These are phyloP conservation scores for Nymphalis io DNA, from an alignment of 1,140 invertebrate genomes.

Conservation along the genomic window DNA sequence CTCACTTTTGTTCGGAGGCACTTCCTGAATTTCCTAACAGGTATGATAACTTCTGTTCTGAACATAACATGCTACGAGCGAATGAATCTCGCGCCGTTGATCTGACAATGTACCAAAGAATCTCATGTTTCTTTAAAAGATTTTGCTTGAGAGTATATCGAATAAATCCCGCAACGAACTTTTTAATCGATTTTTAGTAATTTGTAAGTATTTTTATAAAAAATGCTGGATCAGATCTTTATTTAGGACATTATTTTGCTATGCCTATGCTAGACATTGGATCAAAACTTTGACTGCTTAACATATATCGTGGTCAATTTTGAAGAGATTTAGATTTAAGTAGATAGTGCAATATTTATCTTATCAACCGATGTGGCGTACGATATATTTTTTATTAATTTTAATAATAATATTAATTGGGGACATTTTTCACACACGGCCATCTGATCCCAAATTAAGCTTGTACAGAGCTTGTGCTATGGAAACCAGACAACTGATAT, in stretches of 20 bases:
- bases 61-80: conserved; percentile 40
- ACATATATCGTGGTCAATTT: too few species aligned
- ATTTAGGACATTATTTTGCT: not conserved
- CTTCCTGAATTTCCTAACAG: conserved; percentile 80
- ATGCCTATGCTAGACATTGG: not conserved
- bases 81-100: conserved; percentile 61
- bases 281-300: too few species aligned
- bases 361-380: too few species aligned
- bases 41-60: conserved; percentile 69
- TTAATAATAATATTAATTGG: too few species aligned
- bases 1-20: conserved; percentile 88
- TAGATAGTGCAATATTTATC: too few species aligned
- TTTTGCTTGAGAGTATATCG: conserved; percentile 70
- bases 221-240: not conserved
- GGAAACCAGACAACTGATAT: too few species aligned
- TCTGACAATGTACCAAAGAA: conserved; percentile 65
- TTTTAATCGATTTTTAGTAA: conserved; percentile 8
- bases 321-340: too few species aligned
- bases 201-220: not conserved
- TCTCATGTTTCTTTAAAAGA: conserved; percentile 63
- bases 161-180: conserved; percentile 45
- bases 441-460: too few species aligned
- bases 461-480: too few species aligned
- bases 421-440: too few species aligned
- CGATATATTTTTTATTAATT: too few species aligned